A percentile compares a stretch with the other conserved stretches of the same genome.
These are phyloP conservation scores for Ceratosolen fusciceps DNA, from an alignment of 1,140 invertebrate genomes.

Conservation along the genomic window DNA sequence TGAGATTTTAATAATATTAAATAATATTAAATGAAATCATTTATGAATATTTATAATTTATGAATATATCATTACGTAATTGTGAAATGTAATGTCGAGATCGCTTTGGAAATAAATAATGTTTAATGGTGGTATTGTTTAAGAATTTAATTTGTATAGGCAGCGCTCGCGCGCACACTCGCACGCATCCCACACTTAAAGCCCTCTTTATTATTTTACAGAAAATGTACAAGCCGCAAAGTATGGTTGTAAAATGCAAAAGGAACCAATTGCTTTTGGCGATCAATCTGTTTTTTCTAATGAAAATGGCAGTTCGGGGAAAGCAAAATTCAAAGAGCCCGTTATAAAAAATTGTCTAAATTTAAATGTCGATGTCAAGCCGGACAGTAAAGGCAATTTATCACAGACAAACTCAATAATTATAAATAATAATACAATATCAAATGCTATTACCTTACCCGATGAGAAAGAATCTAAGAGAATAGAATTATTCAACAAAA, in stretches of 20 bases:
- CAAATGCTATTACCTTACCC: not conserved
- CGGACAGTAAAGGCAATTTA: not conserved
- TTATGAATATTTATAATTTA: no score
- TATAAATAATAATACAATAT: slow-evolving; percentile 21
- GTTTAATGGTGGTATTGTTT: no score
- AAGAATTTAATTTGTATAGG: no score
- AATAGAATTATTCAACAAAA: not conserved
- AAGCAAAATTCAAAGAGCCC: slow-evolving; percentile 3
- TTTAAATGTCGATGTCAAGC: not conserved
- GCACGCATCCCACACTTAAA: no score
- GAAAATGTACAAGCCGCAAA: not conserved
- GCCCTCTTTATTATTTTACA: not conserved
- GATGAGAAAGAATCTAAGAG: not conserved
- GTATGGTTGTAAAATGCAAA: not conserved
- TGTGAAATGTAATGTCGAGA: no score
- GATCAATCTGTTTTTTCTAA: not conserved
- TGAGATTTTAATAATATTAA: no score
- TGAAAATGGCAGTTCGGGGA: not conserved
- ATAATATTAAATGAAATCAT: no score
- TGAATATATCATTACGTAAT: no score
- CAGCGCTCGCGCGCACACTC: no score
- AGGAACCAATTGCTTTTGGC: slow-evolving; percentile 1
- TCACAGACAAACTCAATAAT: slow-evolving; percentile 4
- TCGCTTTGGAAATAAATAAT: no score
- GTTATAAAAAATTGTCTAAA: not conserved